Evolutionary conservation across 2,888 invertebrate species (phyloP).

Genomic region (Andrena minutula): DNA sequence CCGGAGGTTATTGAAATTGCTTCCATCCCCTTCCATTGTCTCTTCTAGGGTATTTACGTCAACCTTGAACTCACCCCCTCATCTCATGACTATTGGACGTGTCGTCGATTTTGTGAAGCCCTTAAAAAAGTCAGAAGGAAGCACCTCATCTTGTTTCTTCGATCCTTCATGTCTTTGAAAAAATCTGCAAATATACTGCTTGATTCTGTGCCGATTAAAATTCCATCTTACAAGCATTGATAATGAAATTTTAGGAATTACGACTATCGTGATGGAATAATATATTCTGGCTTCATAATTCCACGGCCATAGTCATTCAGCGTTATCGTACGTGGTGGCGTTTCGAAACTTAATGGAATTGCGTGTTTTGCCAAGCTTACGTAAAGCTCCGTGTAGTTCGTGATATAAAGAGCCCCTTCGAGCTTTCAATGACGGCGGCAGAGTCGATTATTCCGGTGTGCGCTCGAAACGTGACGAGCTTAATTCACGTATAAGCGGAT

Average conservation of each 20-base stretch:
- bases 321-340: not conserved
- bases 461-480: not conserved
- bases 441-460: constrained; percentile 20
- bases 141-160: not conserved
- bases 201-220: not conserved
- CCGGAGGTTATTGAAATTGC: constrained; percentile 64
- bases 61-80: constrained; percentile 57
- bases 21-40: constrained; percentile 47
- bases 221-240: not conserved
- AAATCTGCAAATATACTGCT: not conserved
- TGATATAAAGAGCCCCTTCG: constrained; percentile 9
- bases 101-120: not conserved
- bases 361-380: constrained; percentile 23
- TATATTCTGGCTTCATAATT: not conserved
- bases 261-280: not conserved
- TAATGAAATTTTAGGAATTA: not conserved
- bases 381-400: constrained; percentile 24
- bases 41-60: constrained; percentile 26
- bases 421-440: constrained; percentile 20
- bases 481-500: constrained; percentile 40
- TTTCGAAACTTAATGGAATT: constrained; percentile 18
- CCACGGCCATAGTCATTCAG: not conserved
- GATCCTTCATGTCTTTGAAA: not conserved
- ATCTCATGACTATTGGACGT: constrained; percentile 12
- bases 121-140: not conserved